Evolutionary conservation across 2,113 vertebrate species (phyloP).

Genomic region (Notiomystis cincta): DNA sequence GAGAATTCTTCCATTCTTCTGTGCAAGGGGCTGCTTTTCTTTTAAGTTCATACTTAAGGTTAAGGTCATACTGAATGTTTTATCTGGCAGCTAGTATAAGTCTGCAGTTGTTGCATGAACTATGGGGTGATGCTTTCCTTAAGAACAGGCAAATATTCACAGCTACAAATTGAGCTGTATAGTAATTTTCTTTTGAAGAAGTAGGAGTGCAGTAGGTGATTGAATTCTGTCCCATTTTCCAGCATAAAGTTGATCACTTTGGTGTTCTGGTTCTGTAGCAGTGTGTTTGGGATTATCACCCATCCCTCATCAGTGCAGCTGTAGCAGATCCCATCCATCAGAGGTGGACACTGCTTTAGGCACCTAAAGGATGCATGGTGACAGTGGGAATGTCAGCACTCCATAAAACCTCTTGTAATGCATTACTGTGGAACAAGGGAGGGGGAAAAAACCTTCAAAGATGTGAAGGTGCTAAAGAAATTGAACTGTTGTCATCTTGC

Average conservation of each 20-base stretch:
- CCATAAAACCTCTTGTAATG: not conserved
- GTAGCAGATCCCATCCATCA: not conserved
- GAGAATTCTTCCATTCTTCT: not conserved
- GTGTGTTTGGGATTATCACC: not conserved
- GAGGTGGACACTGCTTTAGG: not conserved
- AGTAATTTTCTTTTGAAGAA: not conserved
- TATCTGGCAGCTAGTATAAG: not conserved
- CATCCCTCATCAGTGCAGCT: not conserved
- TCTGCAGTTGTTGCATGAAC: not conserved
- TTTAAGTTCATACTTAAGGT: not conserved
- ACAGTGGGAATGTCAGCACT: too few species aligned
- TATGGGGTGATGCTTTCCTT: not conserved
- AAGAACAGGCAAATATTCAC: not conserved
- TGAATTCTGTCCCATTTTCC: not conserved
- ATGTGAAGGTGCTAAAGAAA: not conserved
- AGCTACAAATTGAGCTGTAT: not conserved
- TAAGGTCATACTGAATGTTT: not conserved
- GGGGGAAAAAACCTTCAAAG: not conserved
- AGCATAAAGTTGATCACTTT: not conserved
- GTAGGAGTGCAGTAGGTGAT: not conserved
- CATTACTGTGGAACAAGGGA: not conserved
- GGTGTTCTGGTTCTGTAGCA: not conserved
- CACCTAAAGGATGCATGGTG: rapidly evolving
- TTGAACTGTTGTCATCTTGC: not conserved
- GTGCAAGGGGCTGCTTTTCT: not conserved